Evolutionary conservation across 2,797 vertebrate genomes (phyloP).

Genomic region (Mus caroli): DNA sequence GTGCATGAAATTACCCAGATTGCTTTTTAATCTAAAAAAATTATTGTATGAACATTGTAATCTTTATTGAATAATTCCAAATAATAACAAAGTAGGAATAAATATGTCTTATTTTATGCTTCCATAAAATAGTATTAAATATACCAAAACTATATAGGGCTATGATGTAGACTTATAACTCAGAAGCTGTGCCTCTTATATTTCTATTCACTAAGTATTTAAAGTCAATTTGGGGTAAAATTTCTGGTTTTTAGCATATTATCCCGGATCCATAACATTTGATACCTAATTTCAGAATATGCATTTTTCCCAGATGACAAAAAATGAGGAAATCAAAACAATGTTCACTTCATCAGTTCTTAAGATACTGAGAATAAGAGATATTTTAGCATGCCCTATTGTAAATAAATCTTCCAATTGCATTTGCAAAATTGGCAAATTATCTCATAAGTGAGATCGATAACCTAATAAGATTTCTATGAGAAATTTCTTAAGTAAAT

Average conservation of each 20-base stretch:
- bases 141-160: not conserved
- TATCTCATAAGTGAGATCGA: not conserved
- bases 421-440: not conserved
- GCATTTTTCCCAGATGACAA: too few relatives aligned
- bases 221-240: conserved; percentile 21
- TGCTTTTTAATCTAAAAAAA: conserved; percentile 5
- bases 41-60: not conserved
- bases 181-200: not conserved
- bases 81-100: not conserved
- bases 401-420: not conserved
- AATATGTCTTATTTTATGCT: not conserved
- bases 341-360: not conserved
- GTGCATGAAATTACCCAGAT: not conserved
- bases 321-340: not conserved
- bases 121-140: not conserved
- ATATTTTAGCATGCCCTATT: not conserved
- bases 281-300: not conserved
- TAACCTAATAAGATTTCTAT: not conserved
- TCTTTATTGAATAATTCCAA: not conserved
- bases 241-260: conserved; percentile 1
- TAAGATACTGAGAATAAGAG: not conserved
- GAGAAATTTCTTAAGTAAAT: not conserved
- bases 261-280: not conserved
- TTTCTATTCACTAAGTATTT: not conserved
- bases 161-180: not conserved